Base-by-base conservation (phyloP, 1,140 invertebrate species). In the Parapsyche elsis region DNA sequence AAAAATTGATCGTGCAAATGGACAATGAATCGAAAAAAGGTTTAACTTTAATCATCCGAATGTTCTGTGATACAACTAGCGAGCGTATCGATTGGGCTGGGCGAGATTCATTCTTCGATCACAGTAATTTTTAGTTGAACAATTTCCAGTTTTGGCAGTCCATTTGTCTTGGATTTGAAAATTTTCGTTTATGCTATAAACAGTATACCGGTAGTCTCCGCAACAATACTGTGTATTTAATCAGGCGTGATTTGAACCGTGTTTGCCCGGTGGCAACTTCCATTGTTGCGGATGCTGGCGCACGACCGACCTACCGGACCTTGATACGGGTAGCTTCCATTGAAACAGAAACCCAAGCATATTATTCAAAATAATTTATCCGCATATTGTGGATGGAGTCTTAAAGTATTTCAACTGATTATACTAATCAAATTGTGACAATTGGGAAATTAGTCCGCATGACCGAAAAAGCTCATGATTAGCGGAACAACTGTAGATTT, bases 201-300 rank as follows among this genome's bases (percentile, higher is more conserved):
- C 24, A 61, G 30, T 71, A 71, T 19, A 14, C 1, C 76, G 64
- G 64, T 78, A 24, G 67, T 59, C 76, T 64, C 61, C 5, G 19
- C 57, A 78, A 78, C 61, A 78, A 67, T 67, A 64, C 24, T 67
- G 5, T 45, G 76, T 23, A 26, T 46, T 78, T 67, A 78, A 78
- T 78, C 76, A 78, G 44, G 21, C 61, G 38, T 30, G 23, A 67
- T 78, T n/a, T 19, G 30, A 45, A 67, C 57, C 38, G 59, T 38
- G 1, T 64, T 67, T 67, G 57, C 19, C 26, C 44, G 76, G 67
- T n/a, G 67, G 59, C 30, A 64, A 61, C 30, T 26, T 26, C 38
- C 24, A 44, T 38, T 44, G 5, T 38, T 67, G 30, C 30, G 59
- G 12, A 23, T 67, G 30, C 57, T 10, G 67, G 24, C 4, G 10